Conservation (phyloP, 2,888 invertebrate species). For the Cheilosia impressa region DNA sequence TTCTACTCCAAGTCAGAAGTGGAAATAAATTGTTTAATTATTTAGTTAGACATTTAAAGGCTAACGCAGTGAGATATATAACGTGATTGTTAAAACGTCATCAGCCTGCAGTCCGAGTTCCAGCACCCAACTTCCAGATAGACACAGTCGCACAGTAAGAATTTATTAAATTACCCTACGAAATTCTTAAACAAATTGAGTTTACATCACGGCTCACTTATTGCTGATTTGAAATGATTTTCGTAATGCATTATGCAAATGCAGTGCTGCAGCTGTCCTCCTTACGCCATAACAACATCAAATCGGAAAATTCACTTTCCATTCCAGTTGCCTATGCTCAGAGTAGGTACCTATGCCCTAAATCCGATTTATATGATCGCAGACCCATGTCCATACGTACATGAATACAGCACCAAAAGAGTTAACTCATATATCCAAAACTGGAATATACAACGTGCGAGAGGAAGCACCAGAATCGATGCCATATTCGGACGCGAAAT, state of each 20-base stretch:
- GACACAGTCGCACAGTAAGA: not conserved
- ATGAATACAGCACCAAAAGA: not conserved
- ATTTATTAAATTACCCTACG: conserved; percentile 21
- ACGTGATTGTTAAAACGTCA: not conserved
- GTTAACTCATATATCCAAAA: not conserved
- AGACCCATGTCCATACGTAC: not conserved
- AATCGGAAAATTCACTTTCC: conserved; percentile 21
- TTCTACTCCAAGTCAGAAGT: too few relatives aligned
- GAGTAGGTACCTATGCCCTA: conserved; percentile 4
- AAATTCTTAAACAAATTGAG: conserved; percentile 26
- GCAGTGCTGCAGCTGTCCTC: not conserved
- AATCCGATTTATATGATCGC: conserved; percentile 13
- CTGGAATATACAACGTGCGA: not conserved
- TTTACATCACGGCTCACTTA: conserved; percentile 31
- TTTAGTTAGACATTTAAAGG: too few relatives aligned
- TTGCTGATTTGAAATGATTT: conserved; percentile 18
- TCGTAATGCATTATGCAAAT: conserved; percentile 38
- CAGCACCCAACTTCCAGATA: not conserved
- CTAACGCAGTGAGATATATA: too few relatives aligned
- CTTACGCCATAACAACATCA: conserved; percentile 36
- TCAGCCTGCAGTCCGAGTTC: too few relatives aligned
- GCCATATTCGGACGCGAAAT: conserved; percentile 36
- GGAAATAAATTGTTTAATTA: too few relatives aligned
- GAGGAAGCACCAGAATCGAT: conserved; percentile 8
- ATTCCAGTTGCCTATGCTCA: not conserved